Evolutionary conservation across 2,113 vertebrate species (phyloP), one percentile per base, ranked within the genome.

Genomic region (Pseudorhombus dupliciocellatus): DNA sequence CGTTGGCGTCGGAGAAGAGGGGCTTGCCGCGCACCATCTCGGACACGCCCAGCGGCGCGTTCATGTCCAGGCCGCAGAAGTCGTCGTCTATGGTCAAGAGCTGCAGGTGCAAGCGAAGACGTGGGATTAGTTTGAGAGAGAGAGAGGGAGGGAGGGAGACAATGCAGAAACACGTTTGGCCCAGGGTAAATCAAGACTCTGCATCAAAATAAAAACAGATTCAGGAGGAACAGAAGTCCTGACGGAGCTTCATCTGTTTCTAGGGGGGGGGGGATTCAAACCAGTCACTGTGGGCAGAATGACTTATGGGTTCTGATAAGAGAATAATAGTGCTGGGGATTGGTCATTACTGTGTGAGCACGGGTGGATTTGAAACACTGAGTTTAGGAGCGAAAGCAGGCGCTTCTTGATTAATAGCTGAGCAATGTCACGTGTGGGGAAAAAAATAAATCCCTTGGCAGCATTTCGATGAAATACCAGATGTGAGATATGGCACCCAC

Each of bases 1-100:
- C 98, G 4, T 90, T 73, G 31, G 95, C 95, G 60, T 99, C 97
- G 0, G 97, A 95, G 90, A 97, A 97, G 77, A 99, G 93, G 0
- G 97, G 96, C 61, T 95, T 94, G 15, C 98, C 98, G 3, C 92
- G 92, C 10, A 99, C 95, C 97, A 98, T 98, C 90, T 97, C 96
- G 0, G 97, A 98, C 75, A 99, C 98, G 7, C 97, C 98, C 89
- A 99, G 78, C 0, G 98, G 98, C 4, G 97, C 97, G 1, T 99
- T 99, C 97, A 99, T 98, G 94, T 99, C 97, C 88, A 99, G 90
- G 81, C 98, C 98, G 67, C 98, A 99, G 90, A 99, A 99, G 89
- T 98, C 96, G 84, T 99, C 97, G 18, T 98, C 96, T 2, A 99
- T 99, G 70, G 96, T 98, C 87, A 99, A 89, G 75, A 98, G 96